Base-by-base conservation (phyloP, 2,113 vertebrate species). In the Rattus rattus region DNA sequence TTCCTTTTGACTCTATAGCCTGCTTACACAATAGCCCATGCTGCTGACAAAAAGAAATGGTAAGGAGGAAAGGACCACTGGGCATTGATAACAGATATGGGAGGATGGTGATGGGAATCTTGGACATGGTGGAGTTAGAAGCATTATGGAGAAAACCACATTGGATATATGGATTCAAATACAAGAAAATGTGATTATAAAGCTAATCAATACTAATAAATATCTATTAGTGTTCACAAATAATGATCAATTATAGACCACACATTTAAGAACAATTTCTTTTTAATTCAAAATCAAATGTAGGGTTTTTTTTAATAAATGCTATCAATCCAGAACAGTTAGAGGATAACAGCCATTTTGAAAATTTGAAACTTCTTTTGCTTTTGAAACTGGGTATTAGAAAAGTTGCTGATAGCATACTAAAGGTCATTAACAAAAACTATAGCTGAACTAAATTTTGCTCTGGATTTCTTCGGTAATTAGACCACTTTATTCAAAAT, bases 291-390 rank as follows among this genome's bases (percentile, higher is more conserved):
- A 87, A 70, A 19, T 80, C 28, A 93, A 93, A 84, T 24, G 69
- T 7, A 88, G 36, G 0, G 39, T 70, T 7, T 59, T 92, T 94
- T 92, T 90, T 96, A 93, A 90, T 24, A 72, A 92, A 96, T 91
- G n/a, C 52, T 76, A 76, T 84, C 56, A 77, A 77, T 77, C 10
- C 13, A 88, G 43, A 92, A 93, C 5, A 90, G 0, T 33, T 80
- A 20, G 84, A n/a, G 70, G 17, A 20, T 80, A 65, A 70, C 28
- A 52, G 52, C 59, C 49, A 85, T 54, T 88, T 33, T 89, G 47
- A 59, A 92, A 90, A 67, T 59, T 73, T 54, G 72, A 72, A 72
- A 91, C 22, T 43, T 2, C 28, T 77, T 92, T 65, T 88, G 5
- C 5, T 56, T 67, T 88, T 94, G 6, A 83, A 91, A 92, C 73